Evolutionary conservation across 1,140 invertebrate genomes (phyloP), one percentile per base, ranked within the genome.

Genomic region (Steinernema khuongi): DNA sequence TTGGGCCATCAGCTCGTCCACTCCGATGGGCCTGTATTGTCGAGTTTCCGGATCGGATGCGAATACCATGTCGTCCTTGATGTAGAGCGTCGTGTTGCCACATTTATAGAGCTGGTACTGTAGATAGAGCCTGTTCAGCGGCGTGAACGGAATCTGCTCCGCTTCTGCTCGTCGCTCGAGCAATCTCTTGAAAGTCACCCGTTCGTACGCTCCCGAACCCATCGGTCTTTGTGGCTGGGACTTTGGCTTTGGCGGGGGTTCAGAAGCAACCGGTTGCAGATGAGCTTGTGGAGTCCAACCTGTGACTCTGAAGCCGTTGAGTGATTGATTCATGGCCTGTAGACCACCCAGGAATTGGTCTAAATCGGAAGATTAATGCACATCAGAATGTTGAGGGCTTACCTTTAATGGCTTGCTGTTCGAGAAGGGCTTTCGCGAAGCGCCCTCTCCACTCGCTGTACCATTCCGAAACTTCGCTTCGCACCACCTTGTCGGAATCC

Each of bases 381-480:
- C 19, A n/a, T 60, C 50, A 7, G 50, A 22, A 60, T 1, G 18
- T 28, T n/a, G n/a, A n/a, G n/a, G n/a, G n/a, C 74, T 33, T 67
- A 81, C 79, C 74, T 67, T 74, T 77, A 31, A 83, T 67, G 22
- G 78, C 50, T 14, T 69, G 67, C 18, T 68, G 68, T 44, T 71
- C 72, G 14, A 60, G 31, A 22, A 83, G 33, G 11, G 69, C 68
- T 30, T 50, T 31, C 7, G 81, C 78, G 19, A 83, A 74, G n/a
- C 79, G 33, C 26, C 43, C 43, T 18, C 73, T 76, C 82, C 82
- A 83, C 44, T 75, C 73, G 31, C 29, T 67, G 60, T 83, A 83
- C 72, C 81, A 78, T 18, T 71, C 44, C 28, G 74, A 66, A 14
- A 83, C 76, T 72, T 79, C 75, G n/a, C 28, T 33, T 17, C 73